Evolutionary conservation across 2,888 invertebrate genomes (phyloP), one percentile per base, ranked within the genome.

Genomic region (Sinhomidia bicolor): DNA sequence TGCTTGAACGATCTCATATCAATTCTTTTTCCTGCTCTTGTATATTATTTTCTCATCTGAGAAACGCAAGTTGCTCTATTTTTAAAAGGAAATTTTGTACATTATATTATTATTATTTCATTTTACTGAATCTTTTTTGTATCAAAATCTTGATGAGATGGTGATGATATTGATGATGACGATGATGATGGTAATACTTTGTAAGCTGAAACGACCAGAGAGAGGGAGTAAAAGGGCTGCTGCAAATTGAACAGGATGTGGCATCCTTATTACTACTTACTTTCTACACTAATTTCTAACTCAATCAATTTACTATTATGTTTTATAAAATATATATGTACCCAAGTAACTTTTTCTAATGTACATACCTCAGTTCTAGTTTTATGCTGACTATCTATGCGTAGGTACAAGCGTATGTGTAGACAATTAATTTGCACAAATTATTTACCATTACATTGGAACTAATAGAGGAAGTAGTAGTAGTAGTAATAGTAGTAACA

Each of bases 271-370:
- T 14, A n/a, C 1, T 41, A 7, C 17, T 14, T 23, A 9, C 36
- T n/a, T 36, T 5, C 26, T n/a, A 65, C 17, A 32, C 44, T 47
- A 74, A 74, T 74, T 74, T 74, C 17, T 29, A 74, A 74, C 74
- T 74, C 74, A 74, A 74, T 74, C 74, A 74, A 47, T 47, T 65
- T 74, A 26, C 14, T 17, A 74, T 74, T 26, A 44, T n/a, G n/a
- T n/a, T n/a, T n/a, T n/a, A n/a, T n/a, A n/a, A n/a, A n/a, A 74
- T 3, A 68, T 17, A 36, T 23, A 20, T 14, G 29, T 17, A 17
- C n/a, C n/a, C 17, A n/a, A 17, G 10, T 36, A 65, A 65, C 65
- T 65, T 65, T 65, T n/a, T n/a, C n/a, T n/a, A n/a, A n/a, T n/a
- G n/a, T n/a, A n/a, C n/a, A n/a, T n/a, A n/a, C n/a, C n/a, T n/a